Evolutionary conservation across 2,797 vertebrate species (phyloP).

Genomic region (Chaenodraco wilsoni): DNA sequence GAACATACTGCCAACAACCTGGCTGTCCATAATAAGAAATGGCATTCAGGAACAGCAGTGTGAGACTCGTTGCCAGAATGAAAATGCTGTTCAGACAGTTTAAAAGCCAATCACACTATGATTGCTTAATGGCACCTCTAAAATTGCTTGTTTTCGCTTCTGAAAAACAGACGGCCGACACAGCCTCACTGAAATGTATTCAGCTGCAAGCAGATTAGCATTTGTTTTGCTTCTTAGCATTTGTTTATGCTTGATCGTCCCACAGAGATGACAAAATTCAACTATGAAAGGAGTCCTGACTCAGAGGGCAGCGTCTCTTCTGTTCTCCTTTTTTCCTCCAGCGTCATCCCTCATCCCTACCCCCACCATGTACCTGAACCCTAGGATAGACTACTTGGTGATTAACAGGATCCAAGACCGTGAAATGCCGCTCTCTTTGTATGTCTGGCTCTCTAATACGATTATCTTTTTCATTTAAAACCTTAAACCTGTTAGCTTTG

Average conservation of each 20-base stretch:
- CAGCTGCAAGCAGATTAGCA: slow-evolving; percentile 58
- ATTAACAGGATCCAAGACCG: slow-evolving; percentile 72
- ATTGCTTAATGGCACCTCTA: slow-evolving; percentile 50
- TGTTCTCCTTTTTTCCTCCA: slow-evolving; percentile 7
- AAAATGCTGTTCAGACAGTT: slow-evolving; percentile 48
- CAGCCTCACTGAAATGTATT: slow-evolving; percentile 47
- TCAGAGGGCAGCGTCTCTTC: slow-evolving; percentile 43
- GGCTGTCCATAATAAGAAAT: slow-evolving; percentile 68
- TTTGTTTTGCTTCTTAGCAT: slow-evolving; percentile 65
- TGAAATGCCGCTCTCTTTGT: slow-evolving; percentile 74
- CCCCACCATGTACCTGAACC: slow-evolving; percentile 65
- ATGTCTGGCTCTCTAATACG: slow-evolving; percentile 74
- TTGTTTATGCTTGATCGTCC: slow-evolving; percentile 51
- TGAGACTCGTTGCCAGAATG: slow-evolving; percentile 50
- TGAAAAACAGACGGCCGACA: slow-evolving; percentile 34
- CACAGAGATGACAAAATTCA: slow-evolving; percentile 44
- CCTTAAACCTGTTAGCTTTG: slow-evolving; percentile 84
- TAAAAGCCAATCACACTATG: slow-evolving; percentile 61
- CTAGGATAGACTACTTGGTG: slow-evolving; percentile 67
- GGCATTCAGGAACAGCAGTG: slow-evolving; percentile 50
- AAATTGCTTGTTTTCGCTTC: slow-evolving; percentile 37
- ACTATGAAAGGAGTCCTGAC: slow-evolving; percentile 48
- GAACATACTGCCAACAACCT: slow-evolving; percentile 67
- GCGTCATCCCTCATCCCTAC: slow-evolving; percentile 9
- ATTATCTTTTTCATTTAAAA: slow-evolving; percentile 83